These are phyloP conservation scores for Acleris holmiana DNA, from an alignment of 2,888 invertebrate species.

Conservation along the genomic window DNA sequence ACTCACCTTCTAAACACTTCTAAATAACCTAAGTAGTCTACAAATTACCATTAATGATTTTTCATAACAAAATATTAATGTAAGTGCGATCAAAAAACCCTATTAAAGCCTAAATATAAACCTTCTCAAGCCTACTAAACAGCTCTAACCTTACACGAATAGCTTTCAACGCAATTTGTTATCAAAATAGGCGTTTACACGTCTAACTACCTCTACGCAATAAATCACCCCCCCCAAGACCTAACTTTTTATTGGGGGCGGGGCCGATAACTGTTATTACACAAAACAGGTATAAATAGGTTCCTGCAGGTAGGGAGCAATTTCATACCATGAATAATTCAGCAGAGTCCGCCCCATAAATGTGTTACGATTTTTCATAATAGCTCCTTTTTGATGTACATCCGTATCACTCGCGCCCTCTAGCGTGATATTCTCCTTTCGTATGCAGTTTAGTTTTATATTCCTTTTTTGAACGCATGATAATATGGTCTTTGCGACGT, in stretches of 20 bases:
- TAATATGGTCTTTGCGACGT: neutral
- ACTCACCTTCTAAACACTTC: too few species aligned
- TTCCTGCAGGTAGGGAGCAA: conserved; percentile 62
- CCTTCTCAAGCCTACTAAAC: too few species aligned
- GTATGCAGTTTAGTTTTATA: conserved; percentile 72
- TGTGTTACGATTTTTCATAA: conserved; percentile 83
- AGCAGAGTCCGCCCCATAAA: conserved; percentile 77
- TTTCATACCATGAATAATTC: conserved; percentile 78
- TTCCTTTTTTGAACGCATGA: conserved; percentile 42
- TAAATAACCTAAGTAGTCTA: too few species aligned
- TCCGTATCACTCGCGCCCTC: conserved; percentile 47
- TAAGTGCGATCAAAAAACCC: too few species aligned
- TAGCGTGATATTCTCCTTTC: conserved; percentile 60
- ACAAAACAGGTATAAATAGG: conserved; percentile 66
- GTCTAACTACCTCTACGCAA: conserved; percentile 23
- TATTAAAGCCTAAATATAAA: too few species aligned
- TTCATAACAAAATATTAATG: too few species aligned
- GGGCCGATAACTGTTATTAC: conserved; percentile 64
- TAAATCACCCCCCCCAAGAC: conserved; percentile 29
- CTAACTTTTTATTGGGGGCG: conserved; percentile 50
- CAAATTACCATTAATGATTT: too few species aligned
- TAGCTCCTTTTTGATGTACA: conserved; percentile 74
- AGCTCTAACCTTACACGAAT: conserved; percentile 4
- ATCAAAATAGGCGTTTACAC: conserved; percentile 32
- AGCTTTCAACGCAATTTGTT: conserved; percentile 24